Evolutionary conservation across 2,888 invertebrate species (phyloP).

Genomic region (Drosophila koepferae): DNA sequence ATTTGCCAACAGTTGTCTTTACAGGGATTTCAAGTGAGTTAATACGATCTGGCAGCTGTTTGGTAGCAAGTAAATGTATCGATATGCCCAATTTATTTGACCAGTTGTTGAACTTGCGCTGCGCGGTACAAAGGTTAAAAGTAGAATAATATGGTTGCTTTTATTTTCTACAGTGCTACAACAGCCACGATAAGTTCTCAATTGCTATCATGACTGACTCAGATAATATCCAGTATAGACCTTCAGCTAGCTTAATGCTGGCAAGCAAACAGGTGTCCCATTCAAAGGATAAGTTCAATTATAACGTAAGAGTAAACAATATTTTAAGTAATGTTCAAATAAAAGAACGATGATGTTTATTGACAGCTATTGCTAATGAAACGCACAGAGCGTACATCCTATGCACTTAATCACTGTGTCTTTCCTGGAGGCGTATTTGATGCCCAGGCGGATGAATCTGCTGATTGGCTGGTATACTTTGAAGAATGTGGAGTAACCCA

Average conservation of each 20-base stretch:
- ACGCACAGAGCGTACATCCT: slow-evolving; percentile 89
- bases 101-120: slow-evolving; percentile 6
- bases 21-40: too few species aligned
- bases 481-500: slow-evolving; percentile 87
- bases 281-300: slow-evolving; percentile 51
- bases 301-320: slow-evolving; percentile 55
- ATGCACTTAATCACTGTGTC: slow-evolving; percentile 92
- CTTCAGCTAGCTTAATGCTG: slow-evolving; percentile 77
- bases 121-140: slow-evolving; percentile 57
- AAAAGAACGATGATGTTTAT: neutral
- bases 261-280: slow-evolving; percentile 40
- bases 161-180: neutral
- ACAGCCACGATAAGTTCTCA: neutral
- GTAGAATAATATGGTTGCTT: neutral
- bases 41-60: neutral
- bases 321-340: neutral
- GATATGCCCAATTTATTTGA: neutral
- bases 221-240: slow-evolving; percentile 50
- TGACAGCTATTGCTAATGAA: slow-evolving; percentile 85
- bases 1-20: neutral
- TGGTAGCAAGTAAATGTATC: neutral
- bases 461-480: slow-evolving; percentile 90
- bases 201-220: slow-evolving; percentile 15
- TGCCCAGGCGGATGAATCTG: slow-evolving; percentile 88
- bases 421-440: slow-evolving; percentile 94